Evolutionary conservation across 2,797 vertebrate genomes (phyloP).

Genomic region (Spea hammondii): DNA sequence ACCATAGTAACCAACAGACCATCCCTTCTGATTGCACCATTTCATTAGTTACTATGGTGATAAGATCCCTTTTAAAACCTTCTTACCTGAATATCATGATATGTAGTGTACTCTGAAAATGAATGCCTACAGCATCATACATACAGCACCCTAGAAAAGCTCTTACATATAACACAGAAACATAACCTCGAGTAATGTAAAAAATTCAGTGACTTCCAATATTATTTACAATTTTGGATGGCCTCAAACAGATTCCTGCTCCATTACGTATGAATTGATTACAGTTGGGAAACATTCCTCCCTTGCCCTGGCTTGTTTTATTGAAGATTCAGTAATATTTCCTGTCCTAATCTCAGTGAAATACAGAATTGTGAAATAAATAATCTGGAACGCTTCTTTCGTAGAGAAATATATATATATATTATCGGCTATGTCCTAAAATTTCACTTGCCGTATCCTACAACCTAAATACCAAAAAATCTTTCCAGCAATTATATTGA

Average conservation of each 20-base stretch:
- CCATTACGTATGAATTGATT: conserved; percentile 23
- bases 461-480: too few species aligned
- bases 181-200: too few species aligned
- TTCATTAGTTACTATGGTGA: too few species aligned
- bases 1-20: too few species aligned
- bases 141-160: too few species aligned
- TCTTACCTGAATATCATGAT: too few species aligned
- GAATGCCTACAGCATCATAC: too few species aligned
- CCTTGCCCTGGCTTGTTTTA: conserved; percentile 23
- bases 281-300: conserved; percentile 13
- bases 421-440: conserved; percentile 10
- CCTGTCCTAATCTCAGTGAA: conserved; percentile 22
- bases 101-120: too few species aligned
- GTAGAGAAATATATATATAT: conserved; percentile 12
- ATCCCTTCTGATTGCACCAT: too few species aligned
- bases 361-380: conserved; percentile 19
- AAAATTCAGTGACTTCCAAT: neutral
- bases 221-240: conserved; percentile 16
- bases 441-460: conserved; percentile 1
- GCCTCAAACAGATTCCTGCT: conserved; percentile 25
- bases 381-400: conserved; percentile 24
- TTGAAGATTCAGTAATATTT: conserved; percentile 22
- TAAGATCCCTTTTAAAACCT: too few species aligned
- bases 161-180: too few species aligned
- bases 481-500: too few species aligned